These are phyloP conservation scores for Brachionus plicatilis DNA, from an alignment of 1,140 invertebrate genomes.

Conservation along the genomic window DNA sequence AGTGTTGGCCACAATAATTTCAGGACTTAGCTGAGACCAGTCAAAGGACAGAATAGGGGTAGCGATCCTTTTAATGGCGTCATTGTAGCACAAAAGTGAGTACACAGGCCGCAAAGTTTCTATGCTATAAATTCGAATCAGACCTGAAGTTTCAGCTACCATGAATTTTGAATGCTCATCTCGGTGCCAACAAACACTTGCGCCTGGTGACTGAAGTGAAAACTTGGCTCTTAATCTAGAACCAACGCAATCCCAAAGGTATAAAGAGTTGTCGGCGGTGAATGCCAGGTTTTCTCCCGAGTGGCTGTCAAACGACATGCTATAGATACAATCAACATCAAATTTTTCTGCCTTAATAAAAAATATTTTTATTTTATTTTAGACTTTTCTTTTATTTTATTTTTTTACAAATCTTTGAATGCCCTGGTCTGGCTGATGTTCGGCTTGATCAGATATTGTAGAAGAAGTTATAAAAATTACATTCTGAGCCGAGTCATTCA, in stretches of 20 bases:
- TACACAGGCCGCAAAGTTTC: background rate
- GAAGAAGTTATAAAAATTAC: background rate
- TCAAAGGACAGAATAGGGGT: constrained; percentile 3
- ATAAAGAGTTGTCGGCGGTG: background rate
- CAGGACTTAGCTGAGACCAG: background rate
- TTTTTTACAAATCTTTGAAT: background rate
- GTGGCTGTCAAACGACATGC: constrained; percentile 1
- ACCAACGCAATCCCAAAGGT: background rate
- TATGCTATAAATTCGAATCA: background rate
- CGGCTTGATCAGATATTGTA: background rate
- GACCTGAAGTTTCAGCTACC: background rate
- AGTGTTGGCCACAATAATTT: background rate
- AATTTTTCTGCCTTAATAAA: background rate
- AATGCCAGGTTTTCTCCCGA: background rate
- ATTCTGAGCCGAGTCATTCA: background rate
- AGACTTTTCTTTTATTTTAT: background rate
- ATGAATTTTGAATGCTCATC: constrained; percentile 16
- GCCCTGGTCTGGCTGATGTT: background rate
- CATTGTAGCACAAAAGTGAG: constrained; percentile 6
- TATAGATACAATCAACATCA: constrained; percentile 26
- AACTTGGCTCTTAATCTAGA: background rate
- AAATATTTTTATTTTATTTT: background rate
- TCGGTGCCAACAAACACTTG: constrained; percentile 15
- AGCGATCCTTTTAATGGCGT: background rate
- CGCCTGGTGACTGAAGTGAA: constrained; percentile 6